phyloP scores from a whole-genome alignment of 2,888 invertebrate species.

The Frankliniella fusca region DNA sequence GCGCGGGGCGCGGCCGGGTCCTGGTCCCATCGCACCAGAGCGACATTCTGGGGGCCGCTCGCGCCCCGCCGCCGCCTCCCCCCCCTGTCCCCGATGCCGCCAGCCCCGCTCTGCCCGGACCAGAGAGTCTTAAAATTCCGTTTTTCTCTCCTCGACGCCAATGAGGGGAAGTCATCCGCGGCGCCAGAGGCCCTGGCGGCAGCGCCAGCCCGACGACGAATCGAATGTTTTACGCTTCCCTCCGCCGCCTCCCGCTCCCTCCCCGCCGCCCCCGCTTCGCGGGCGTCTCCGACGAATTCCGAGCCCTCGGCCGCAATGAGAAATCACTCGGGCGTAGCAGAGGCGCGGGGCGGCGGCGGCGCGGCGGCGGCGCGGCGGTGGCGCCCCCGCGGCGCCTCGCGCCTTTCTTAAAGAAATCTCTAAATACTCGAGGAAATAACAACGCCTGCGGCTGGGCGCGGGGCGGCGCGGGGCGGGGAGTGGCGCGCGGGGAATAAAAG shows the following conservation, averaged over 20 bases:
- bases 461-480: background rate
- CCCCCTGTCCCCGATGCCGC: background rate
- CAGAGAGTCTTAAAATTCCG: background rate
- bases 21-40: no score
- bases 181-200: no score
- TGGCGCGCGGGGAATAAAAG: background rate
- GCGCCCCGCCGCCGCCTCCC: background rate
- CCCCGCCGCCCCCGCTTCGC: background rate
- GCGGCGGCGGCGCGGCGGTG: background rate
- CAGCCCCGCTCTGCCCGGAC: background rate
- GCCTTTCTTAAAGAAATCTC: conserved; percentile 6
- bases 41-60: no score
- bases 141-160: no score
- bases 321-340: conserved; percentile 15
- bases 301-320: background rate
- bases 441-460: background rate
- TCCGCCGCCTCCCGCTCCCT: background rate
- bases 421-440: conserved; percentile 24
- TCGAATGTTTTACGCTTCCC: no score
- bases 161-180: no score
- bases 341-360: background rate
- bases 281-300: background rate
- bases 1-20: no score
- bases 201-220: no score
- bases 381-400: background rate